A percentile compares a stretch with the other conserved stretches of the same genome.
These are phyloP conservation scores for Lapara coniferarum DNA, from an alignment of 2,888 invertebrate species.

Conservation along the genomic window DNA sequence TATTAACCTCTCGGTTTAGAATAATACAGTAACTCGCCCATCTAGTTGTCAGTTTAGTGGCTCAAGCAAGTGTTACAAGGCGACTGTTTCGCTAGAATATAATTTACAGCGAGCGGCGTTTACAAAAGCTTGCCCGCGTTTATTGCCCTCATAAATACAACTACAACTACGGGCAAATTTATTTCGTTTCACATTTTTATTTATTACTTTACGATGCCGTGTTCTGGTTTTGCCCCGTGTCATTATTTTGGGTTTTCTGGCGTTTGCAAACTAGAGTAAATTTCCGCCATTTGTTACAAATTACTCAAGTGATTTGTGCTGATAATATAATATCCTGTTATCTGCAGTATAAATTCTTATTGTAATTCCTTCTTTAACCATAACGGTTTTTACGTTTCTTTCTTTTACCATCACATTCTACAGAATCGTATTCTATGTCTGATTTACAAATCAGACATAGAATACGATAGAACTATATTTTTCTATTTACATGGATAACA, in stretches of 20 bases:
- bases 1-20: too few relatives aligned
- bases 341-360: too few relatives aligned
- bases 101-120: constrained; percentile 79
- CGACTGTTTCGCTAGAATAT: constrained; percentile 73
- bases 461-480: too few relatives aligned
- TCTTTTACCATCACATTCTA: too few relatives aligned
- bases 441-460: too few relatives aligned
- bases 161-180: constrained; percentile 78
- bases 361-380: too few relatives aligned
- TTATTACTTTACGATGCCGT: constrained; percentile 67
- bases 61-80: constrained; percentile 71
- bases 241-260: constrained; percentile 16
- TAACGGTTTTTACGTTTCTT: too few relatives aligned
- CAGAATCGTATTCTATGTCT: too few relatives aligned
- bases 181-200: constrained; percentile 77
- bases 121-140: constrained; percentile 74
- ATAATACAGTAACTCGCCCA: not conserved
- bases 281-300: not conserved
- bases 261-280: not conserved
- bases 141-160: constrained; percentile 81
- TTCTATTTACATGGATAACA: too few relatives aligned
- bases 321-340: too few relatives aligned
- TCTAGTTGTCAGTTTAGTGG: constrained; percentile 43
- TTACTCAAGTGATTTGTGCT: too few relatives aligned
- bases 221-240: constrained; percentile 54